A percentile compares a stretch with the other conserved stretches of the same genome.
Evolutionary conservation across 1,140 invertebrate genomes (phyloP).

Genomic region (Grapholita molesta): DNA sequence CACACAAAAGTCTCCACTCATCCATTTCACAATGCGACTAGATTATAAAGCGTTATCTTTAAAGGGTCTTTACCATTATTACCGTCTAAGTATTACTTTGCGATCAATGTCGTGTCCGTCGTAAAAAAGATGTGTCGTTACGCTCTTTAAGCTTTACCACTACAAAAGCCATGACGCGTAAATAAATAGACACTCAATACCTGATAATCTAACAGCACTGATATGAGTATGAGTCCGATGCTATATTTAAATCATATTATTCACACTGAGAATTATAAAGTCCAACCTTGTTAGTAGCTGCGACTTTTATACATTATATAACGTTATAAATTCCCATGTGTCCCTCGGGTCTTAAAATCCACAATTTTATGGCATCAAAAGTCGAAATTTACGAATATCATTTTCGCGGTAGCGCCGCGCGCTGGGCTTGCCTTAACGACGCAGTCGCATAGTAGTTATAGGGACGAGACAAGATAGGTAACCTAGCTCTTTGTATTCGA

Average conservation of each 20-base stretch:
- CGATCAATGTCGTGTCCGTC: background rate
- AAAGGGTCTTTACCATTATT: background rate
- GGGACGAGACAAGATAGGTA: too few species aligned
- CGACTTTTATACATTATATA: too few species aligned
- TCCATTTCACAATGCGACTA: background rate
- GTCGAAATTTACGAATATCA: too few species aligned
- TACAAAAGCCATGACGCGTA: background rate
- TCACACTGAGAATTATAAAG: background rate
- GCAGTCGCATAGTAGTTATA: too few species aligned
- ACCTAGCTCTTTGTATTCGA: too few species aligned
- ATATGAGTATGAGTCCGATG: background rate
- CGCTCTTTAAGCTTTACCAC: background rate
- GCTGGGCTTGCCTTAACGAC: too few species aligned
- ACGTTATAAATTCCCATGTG: too few species aligned
- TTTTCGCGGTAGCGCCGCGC: too few species aligned
- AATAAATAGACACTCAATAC: background rate
- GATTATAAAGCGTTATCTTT: constrained; percentile 6
- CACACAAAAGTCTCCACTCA: too few species aligned
- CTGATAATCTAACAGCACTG: background rate
- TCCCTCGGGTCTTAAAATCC: too few species aligned
- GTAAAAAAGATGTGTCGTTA: background rate
- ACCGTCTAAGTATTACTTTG: background rate
- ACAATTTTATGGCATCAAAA: too few species aligned
- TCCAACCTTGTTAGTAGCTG: background rate
- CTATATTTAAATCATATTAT: background rate